Conservation (phyloP, 2,797 vertebrate species). For the Mus minutoides region DNA sequence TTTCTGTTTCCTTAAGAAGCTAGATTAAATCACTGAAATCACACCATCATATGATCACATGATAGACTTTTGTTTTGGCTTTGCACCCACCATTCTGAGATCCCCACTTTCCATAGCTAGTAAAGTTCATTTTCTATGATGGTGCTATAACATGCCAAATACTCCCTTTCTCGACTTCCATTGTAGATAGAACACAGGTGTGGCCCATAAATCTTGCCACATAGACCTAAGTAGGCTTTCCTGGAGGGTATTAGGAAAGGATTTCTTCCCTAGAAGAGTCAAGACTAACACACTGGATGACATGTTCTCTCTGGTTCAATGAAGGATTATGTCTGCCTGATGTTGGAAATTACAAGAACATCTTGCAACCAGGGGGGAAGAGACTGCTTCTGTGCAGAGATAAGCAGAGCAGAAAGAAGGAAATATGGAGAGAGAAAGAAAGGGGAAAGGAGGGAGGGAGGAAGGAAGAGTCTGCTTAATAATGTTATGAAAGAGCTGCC, state of each 20-base stretch:
- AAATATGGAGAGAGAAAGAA: background rate
- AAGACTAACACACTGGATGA: background rate
- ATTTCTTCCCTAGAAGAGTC: background rate
- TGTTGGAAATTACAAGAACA: background rate
- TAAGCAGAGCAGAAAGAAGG: background rate
- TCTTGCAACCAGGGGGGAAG: background rate
- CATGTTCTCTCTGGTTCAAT: background rate
- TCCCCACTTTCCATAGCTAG: background rate
- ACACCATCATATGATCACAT: background rate
- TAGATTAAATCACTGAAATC: background rate
- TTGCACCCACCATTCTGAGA: background rate
- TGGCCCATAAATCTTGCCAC: background rate
- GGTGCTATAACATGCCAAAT: background rate
- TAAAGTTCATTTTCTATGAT: background rate
- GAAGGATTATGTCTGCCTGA: background rate
- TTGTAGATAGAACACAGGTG: background rate
- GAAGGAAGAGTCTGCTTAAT: background rate
- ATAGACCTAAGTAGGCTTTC: background rate
- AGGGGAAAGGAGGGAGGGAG: fast-evolving
- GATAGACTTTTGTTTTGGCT: background rate
- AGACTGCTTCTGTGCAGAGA: background rate
- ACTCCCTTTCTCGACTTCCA: background rate
- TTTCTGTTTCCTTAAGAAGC: slow-evolving; percentile 7
- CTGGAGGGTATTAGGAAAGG: background rate
- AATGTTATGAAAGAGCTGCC: background rate